Conservation (phyloP, 2,113 vertebrate species). For the Capra hircus region DNA sequence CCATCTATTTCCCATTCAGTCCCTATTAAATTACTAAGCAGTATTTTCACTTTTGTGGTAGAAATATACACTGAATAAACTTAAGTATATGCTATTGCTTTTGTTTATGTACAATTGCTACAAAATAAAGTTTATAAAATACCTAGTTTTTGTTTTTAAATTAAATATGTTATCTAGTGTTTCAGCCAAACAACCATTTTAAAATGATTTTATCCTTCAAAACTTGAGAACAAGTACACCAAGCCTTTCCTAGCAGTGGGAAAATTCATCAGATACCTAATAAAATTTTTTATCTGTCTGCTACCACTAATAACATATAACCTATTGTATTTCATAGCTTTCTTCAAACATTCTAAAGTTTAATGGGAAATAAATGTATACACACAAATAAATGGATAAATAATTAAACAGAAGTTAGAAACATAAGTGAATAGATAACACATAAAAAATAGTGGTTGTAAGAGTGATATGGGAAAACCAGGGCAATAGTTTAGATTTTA, state of each 20-base stretch:
- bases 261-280: slow-evolving; percentile 14
- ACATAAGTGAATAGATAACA: neutral
- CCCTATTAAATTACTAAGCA: neutral
- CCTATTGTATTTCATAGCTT: neutral
- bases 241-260: neutral
- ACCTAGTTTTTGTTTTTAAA: neutral
- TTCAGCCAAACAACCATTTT: neutral
- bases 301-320: neutral
- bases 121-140: slow-evolving; percentile 28
- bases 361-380: neutral
- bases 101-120: neutral
- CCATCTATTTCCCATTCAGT: neutral
- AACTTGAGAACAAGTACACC: neutral
- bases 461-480: neutral
- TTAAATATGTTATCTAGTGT: neutral
- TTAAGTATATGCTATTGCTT: neutral
- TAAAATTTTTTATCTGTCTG: neutral
- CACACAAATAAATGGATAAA: slow-evolving; percentile 27
- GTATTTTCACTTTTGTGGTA: neutral
- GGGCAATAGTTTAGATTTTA: neutral
- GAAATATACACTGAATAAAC: neutral
- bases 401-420: slow-evolving; percentile 3
- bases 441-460: neutral
- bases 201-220: neutral
- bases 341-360: slow-evolving; percentile 24